These are phyloP conservation scores for Halcyon leucocephala DNA, from an alignment of 2,797 vertebrate genomes.

Conservation along the genomic window DNA sequence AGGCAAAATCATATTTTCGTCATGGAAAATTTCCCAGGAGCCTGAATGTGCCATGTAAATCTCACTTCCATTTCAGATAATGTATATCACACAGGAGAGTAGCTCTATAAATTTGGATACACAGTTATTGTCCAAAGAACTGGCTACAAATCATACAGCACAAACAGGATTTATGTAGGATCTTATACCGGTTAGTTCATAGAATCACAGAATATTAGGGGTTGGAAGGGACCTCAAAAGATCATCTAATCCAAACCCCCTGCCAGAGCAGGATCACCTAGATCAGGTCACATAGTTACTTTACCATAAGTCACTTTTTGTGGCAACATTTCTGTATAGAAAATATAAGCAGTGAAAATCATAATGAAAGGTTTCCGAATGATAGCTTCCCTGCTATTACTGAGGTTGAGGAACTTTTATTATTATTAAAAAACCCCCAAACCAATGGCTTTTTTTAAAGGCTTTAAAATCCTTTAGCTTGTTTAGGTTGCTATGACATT, in stretches of 20 bases:
- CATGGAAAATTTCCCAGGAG: background rate
- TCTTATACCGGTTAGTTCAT: background rate
- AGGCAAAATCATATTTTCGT: background rate
- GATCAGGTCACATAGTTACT: background rate
- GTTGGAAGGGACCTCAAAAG: no score
- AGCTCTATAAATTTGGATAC: conserved; percentile 1
- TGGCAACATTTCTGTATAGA: background rate
- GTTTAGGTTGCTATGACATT: background rate
- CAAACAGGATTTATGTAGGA: conserved; percentile 27
- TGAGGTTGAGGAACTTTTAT: background rate
- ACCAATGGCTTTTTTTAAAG: background rate
- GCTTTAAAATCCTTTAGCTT: background rate
- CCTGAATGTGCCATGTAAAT: background rate
- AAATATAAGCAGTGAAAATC: conserved; percentile 24
- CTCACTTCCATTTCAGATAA: conserved; percentile 1
- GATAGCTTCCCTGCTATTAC: background rate
- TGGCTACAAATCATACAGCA: background rate
- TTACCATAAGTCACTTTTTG: conserved; percentile 17
- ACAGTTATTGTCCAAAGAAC: conserved; percentile 14
- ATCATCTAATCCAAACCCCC: no score
- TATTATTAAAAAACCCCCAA: background rate
- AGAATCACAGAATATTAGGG: no score
- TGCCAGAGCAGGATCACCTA: no score
- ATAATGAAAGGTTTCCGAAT: background rate
- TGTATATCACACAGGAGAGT: background rate